Conservation (phyloP, 2,113 vertebrate genomes). For the human (Homo sapiens) region DNA sequence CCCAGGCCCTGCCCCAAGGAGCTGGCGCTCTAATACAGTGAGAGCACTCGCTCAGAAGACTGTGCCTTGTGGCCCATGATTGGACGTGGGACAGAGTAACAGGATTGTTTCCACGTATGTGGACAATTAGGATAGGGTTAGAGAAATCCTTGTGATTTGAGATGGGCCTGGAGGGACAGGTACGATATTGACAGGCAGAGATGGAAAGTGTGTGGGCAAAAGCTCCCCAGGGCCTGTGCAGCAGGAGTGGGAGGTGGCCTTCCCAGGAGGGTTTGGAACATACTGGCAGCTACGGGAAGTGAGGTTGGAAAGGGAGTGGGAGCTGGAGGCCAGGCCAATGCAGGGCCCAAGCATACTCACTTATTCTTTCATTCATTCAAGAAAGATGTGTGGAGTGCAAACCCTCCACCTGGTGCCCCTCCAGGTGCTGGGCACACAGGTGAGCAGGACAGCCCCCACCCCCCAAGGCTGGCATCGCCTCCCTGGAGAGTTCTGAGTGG, state of each 20-base stretch:
- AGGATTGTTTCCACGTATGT: rapidly evolving
- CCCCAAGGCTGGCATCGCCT: rapidly evolving
- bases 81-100: not conserved
- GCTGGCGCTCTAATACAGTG: rapidly evolving
- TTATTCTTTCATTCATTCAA: not conserved
- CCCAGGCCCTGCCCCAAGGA: not conserved
- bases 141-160: not conserved
- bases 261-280: rapidly evolving
- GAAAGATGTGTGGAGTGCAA: not conserved
- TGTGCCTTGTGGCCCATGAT: rapidly evolving
- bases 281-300: not conserved
- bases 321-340: not conserved
- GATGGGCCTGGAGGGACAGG: not conserved
- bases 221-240: not conserved
- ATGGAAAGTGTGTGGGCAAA: not conserved
- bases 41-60: rapidly evolving
- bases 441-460: not conserved
- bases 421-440: rapidly evolving
- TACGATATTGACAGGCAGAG: not conserved
- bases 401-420: rapidly evolving
- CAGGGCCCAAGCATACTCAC: not conserved
- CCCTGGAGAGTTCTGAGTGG: not conserved
- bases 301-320: not conserved
- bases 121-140: not conserved
- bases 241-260: not conserved